phyloP scores from a whole-genome alignment of 2,888 invertebrate genomes.

The Timema cristinae region DNA sequence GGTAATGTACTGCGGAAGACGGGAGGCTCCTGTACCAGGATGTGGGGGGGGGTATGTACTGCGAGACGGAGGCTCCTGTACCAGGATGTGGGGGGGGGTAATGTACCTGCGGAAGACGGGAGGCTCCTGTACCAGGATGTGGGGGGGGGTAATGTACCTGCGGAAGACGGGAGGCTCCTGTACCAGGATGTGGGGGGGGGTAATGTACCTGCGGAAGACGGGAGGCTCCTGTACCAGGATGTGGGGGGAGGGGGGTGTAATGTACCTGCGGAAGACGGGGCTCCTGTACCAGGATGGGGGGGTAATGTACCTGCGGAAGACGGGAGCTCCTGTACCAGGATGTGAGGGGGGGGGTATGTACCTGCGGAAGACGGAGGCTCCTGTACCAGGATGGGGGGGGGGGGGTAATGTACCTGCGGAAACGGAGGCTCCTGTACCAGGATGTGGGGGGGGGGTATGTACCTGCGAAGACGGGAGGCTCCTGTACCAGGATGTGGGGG shows the following conservation, averaged over 20 bases:
- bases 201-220: constrained; percentile 80
- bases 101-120: constrained; percentile 12
- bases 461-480: constrained; percentile 49
- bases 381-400: constrained; percentile 76
- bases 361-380: too few species aligned
- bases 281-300: too few species aligned
- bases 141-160: too few species aligned
- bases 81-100: constrained; percentile 53
- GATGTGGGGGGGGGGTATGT: constrained; percentile 44
- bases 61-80: constrained; percentile 81
- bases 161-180: constrained; percentile 76
- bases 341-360: too few species aligned
- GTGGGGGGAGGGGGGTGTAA: too few species aligned
- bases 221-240: too few species aligned
- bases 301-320: constrained; percentile 5
- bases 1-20: constrained; percentile 5
- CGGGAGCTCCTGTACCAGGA: constrained; percentile 69
- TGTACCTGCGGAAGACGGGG: constrained; percentile 82
- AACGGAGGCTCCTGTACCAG: constrained; percentile 78
- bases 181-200: constrained; percentile 71
- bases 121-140: constrained; percentile 77
- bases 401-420: too few species aligned
- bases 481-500: constrained; percentile 69
- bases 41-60: too few species aligned
- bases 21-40: constrained; percentile 73